These are phyloP conservation scores for Sebastes melanostomus DNA, from an alignment of 2,797 vertebrate species.

Conservation along the genomic window DNA sequence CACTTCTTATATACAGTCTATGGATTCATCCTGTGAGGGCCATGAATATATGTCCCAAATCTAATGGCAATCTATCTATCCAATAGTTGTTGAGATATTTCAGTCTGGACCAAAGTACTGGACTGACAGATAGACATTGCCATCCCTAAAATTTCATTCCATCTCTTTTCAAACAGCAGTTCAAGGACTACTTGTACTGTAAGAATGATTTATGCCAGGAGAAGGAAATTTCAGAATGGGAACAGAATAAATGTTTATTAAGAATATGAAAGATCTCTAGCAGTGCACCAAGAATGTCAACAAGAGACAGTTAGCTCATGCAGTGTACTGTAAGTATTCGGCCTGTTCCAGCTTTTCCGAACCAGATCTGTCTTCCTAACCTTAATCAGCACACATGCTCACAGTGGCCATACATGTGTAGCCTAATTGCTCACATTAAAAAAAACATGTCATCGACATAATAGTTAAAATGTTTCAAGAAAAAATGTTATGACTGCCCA, in stretches of 20 bases:
- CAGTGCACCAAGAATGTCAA: constrained; percentile 7
- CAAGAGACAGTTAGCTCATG: constrained; percentile 11
- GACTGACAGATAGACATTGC: not conserved
- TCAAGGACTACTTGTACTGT: not conserved
- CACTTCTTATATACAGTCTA: not conserved
- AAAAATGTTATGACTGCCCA: constrained; percentile 58
- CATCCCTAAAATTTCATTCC: not conserved
- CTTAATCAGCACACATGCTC: not conserved
- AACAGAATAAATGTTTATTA: constrained; percentile 9
- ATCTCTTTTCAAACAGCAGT: not conserved
- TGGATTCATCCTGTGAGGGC: not conserved
- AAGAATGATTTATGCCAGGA: not conserved
- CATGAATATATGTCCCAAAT: not conserved
- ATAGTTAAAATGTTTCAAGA: constrained; percentile 39
- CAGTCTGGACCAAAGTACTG: not conserved
- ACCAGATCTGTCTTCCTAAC: not conserved
- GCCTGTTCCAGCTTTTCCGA: constrained; percentile 18
- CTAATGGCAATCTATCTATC: not conserved
- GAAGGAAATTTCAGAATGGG: not conserved
- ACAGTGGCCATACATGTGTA: constrained; percentile 11
- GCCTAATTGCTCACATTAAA: constrained; percentile 46
- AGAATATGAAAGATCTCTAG: not conserved
- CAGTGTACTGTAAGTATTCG: not conserved
- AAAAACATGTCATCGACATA: constrained; percentile 24
- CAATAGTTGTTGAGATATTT: not conserved